Evolutionary conservation across 2,888 invertebrate genomes (phyloP).

Genomic region (Thereva unica): DNA sequence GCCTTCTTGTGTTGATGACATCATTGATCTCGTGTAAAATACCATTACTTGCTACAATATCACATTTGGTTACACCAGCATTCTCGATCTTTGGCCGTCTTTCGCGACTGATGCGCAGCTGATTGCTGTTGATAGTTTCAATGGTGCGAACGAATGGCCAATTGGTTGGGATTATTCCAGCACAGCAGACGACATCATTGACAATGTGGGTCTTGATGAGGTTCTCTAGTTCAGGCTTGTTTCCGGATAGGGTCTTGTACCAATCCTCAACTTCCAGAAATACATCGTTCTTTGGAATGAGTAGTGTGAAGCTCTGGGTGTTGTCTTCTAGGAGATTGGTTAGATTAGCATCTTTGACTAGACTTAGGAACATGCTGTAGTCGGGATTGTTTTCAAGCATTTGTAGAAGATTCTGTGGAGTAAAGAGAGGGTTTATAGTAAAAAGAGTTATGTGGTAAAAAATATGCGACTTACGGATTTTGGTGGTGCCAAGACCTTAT

Average conservation of each 20-base stretch:
- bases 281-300: slow-evolving; percentile 57
- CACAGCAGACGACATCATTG: slow-evolving; percentile 57
- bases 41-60: slow-evolving; percentile 55
- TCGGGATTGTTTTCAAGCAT: slow-evolving; percentile 53
- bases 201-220: slow-evolving; percentile 56
- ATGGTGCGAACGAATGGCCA: slow-evolving; percentile 58
- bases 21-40: slow-evolving; percentile 58
- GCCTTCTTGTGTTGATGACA: slow-evolving; percentile 49
- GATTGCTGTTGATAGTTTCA: slow-evolving; percentile 53
- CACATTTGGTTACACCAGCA: slow-evolving; percentile 58
- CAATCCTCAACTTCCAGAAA: slow-evolving; percentile 54
- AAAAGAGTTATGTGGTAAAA: neutral
- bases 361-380: slow-evolving; percentile 55
- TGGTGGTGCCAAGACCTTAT: slow-evolving; percentile 61
- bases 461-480: slow-evolving; percentile 47
- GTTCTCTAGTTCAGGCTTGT: slow-evolving; percentile 48
- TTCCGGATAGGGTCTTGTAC: slow-evolving; percentile 46
- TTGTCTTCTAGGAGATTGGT: slow-evolving; percentile 51
- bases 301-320: slow-evolving; percentile 52
- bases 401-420: slow-evolving; percentile 50
- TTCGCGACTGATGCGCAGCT: slow-evolving; percentile 55
- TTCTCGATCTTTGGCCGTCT: slow-evolving; percentile 58
- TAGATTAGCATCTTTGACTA: slow-evolving; percentile 54
- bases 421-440: slow-evolving; percentile 2
- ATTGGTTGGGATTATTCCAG: slow-evolving; percentile 57